A percentile compares a stretch with the other conserved stretches of the same genome.
Evolutionary conservation across 1,140 invertebrate genomes (phyloP).

Genomic region (Leguminivora glycinivorella): DNA sequence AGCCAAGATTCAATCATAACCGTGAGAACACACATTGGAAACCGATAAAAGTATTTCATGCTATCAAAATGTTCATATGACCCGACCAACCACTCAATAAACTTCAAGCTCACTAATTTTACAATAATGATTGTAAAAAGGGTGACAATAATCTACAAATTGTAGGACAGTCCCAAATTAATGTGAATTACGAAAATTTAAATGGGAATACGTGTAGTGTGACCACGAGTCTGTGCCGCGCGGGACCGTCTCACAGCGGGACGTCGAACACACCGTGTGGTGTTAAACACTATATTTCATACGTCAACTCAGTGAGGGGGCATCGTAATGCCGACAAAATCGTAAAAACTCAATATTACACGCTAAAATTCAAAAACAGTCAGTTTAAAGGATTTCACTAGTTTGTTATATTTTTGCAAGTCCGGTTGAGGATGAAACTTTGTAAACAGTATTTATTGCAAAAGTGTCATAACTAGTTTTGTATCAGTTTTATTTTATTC

Average conservation of each 20-base stretch:
- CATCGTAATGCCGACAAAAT: conserved; percentile 50
- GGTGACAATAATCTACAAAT: conserved; percentile 36
- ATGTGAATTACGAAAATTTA: background rate
- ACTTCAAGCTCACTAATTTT: background rate
- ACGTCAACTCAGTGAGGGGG: conserved; percentile 55
- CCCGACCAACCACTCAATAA: background rate
- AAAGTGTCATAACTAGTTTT: too few relatives aligned
- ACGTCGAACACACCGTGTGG: conserved; percentile 59
- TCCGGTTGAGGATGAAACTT: too few relatives aligned
- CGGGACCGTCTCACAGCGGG: conserved; percentile 52
- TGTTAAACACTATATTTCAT: conserved; percentile 77
- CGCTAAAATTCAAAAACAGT: conserved; percentile 11
- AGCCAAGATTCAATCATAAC: too few relatives aligned
- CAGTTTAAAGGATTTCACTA: background rate
- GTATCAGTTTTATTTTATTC: background rate
- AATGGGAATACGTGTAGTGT: conserved; percentile 35
- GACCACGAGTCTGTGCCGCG: conserved; percentile 40
- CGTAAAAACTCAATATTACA: conserved; percentile 49
- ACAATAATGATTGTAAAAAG: conserved; percentile 25
- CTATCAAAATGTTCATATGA: background rate
- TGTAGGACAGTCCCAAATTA: background rate
- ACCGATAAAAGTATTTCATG: background rate
- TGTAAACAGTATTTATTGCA: too few relatives aligned
- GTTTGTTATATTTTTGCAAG: conserved; percentile 7
- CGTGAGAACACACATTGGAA: background rate